A percentile compares a stretch with the other conserved stretches of the same genome.
Conservation (phyloP, 2,888 invertebrate species). For the Dolomedes plantarius region DNA sequence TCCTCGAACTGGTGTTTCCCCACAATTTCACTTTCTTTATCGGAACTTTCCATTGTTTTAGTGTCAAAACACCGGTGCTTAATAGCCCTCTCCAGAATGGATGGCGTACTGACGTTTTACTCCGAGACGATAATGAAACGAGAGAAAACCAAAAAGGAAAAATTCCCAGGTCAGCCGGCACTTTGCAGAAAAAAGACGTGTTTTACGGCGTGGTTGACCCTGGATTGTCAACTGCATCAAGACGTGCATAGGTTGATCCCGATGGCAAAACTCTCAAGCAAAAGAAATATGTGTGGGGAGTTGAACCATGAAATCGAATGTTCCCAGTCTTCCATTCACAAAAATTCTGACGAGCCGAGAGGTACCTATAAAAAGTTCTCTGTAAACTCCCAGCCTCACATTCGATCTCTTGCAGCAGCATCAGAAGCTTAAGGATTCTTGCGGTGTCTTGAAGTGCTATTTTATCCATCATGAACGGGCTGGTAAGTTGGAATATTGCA, state of each 20-base stretch:
- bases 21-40: conserved; percentile 1
- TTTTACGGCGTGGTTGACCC: conserved; percentile 52
- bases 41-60: conserved; percentile 44
- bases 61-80: conserved; percentile 37
- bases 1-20: conserved; percentile 39
- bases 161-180: conserved; percentile 56
- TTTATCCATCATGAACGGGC: conserved; percentile 12
- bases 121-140: conserved; percentile 42
- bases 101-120: conserved; percentile 36
- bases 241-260: conserved; percentile 1
- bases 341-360: not conserved
- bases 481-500: too few relatives aligned
- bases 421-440: conserved; percentile 34
- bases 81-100: conserved; percentile 26
- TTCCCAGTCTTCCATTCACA: not conserved
- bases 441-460: not conserved
- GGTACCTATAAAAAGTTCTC: not conserved
- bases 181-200: conserved; percentile 28
- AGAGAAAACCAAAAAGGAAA: conserved; percentile 7
- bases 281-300: conserved; percentile 23
- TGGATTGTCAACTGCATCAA: conserved; percentile 58
- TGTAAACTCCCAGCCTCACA: not conserved
- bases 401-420: not conserved
- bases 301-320: conserved; percentile 49
- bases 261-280: conserved; percentile 14